Percentiles rank a stretch among this genome's conserved stretches.
Evolutionary conservation across 2,797 vertebrate species (phyloP).

Genomic region (Neostethus bicornis): DNA sequence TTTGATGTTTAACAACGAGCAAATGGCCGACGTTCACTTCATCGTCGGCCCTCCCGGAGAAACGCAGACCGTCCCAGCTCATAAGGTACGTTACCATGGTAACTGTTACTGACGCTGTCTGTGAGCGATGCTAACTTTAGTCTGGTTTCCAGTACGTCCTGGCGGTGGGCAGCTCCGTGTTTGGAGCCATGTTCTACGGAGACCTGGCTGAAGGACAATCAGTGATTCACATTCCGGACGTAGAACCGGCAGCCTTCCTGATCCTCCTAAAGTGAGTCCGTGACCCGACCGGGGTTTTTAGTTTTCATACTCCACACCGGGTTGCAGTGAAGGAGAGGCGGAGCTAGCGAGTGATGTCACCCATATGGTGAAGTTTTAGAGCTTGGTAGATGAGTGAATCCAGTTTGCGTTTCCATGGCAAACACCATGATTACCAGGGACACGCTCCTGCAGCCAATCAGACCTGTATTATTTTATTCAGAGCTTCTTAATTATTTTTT

Average conservation of each 20-base stretch:
- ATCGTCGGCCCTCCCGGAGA: conserved; percentile 88
- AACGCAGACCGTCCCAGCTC: conserved; percentile 88
- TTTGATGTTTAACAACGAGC: conserved; percentile 96
- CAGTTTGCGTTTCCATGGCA: too few species aligned
- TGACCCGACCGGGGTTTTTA: neutral
- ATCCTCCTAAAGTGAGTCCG: conserved; percentile 87
- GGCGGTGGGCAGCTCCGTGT: conserved; percentile 95
- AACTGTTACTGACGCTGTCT: too few species aligned
- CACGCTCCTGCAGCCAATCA: too few species aligned
- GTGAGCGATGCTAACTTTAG: too few species aligned
- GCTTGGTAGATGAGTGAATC: too few species aligned
- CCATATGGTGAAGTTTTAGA: too few species aligned
- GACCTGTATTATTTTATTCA: too few species aligned
- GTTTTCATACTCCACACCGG: too few species aligned
- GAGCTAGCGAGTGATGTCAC: too few species aligned
- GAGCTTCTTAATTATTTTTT: too few species aligned
- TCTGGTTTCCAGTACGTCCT: conserved; percentile 73
- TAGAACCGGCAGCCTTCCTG: conserved; percentile 93
- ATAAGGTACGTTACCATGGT: conserved; percentile 86
- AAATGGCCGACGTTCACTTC: conserved; percentile 95
- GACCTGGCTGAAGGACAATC: conserved; percentile 91
- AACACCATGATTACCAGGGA: too few species aligned
- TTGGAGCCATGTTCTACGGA: conserved; percentile 97
- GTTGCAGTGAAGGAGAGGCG: too few species aligned
- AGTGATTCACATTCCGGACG: conserved; percentile 94